A percentile compares a stretch with the other conserved stretches of the same genome.
Conservation (phyloP, 2,888 invertebrate species). For the Diabrotica balteata region DNA sequence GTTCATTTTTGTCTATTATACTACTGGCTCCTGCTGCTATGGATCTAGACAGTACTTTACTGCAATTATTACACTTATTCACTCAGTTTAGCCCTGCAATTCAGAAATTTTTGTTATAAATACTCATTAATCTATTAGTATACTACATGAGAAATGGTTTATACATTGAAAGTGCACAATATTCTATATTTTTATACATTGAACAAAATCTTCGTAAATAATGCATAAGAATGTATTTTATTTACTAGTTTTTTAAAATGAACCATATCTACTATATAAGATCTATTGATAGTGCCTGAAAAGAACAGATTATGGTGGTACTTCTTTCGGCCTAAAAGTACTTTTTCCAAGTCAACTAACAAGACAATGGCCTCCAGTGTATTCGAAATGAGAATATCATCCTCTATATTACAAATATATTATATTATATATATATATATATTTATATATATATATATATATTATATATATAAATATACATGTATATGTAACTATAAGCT, state of each 20-base stretch:
- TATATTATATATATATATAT: too few species aligned
- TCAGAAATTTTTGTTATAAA: slow-evolving; percentile 51
- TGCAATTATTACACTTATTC: not conserved
- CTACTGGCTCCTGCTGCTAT: slow-evolving; percentile 1
- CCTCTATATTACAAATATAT: slow-evolving; percentile 43
- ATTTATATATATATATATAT: too few species aligned
- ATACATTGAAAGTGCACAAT: slow-evolving; percentile 58
- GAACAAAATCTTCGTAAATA: slow-evolving; percentile 59
- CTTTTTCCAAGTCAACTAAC: slow-evolving; percentile 32
- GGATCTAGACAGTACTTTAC: not conserved
- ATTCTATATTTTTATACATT: slow-evolving; percentile 62
- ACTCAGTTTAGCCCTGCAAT: slow-evolving; percentile 41
- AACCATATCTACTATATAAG: slow-evolving; percentile 60
- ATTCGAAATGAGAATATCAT: slow-evolving; percentile 45
- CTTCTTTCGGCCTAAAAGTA: slow-evolving; percentile 47
- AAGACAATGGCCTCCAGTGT: slow-evolving; percentile 41
- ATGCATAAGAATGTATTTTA: slow-evolving; percentile 60
- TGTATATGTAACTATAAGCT: slow-evolving; percentile 45
- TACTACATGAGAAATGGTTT: slow-evolving; percentile 55
- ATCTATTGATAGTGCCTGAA: slow-evolving; percentile 59
- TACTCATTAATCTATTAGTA: slow-evolving; percentile 54
- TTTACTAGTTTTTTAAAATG: slow-evolving; percentile 59
- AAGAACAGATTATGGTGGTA: slow-evolving; percentile 42
- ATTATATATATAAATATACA: too few species aligned
- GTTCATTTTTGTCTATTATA: slow-evolving; percentile 15